Conservation (phyloP, 2,113 vertebrate species). For the Paramisgurnus dabryanus region DNA sequence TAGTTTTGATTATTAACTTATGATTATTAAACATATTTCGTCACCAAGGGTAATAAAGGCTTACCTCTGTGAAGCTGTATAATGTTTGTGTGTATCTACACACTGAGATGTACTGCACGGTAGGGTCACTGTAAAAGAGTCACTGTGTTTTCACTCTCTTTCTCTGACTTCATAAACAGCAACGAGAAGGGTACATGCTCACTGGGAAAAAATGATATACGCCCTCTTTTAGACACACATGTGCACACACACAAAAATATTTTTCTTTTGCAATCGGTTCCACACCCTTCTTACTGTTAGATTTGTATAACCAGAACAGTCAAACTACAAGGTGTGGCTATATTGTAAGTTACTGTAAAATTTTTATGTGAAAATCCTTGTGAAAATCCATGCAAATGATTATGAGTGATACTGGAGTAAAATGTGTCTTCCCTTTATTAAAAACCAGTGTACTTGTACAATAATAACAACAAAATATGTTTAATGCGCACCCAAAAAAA, state of each 20-base stretch:
- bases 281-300: not conserved
- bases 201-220: not conserved
- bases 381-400: too few species aligned
- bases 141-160: not conserved
- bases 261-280: not conserved
- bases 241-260: not conserved
- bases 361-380: too few species aligned
- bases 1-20: slow-evolving; percentile 5
- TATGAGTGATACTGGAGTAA: too few species aligned
- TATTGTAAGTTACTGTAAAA: too few species aligned
- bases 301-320: not conserved
- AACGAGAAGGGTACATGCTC: slow-evolving; percentile 10
- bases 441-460: too few species aligned
- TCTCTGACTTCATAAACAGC: slow-evolving; percentile 17
- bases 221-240: slow-evolving; percentile 8
- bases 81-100: not conserved
- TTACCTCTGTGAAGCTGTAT: slow-evolving; percentile 2
- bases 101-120: not conserved
- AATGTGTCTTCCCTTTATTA: too few species aligned
- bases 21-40: not conserved
- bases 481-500: too few species aligned
- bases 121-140: not conserved
- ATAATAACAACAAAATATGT: too few species aligned
- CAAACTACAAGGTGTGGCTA: too few species aligned
- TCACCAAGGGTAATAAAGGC: slow-evolving; percentile 3